Evolutionary conservation across 2,888 invertebrate species (phyloP).

Genomic region (Oxycera nigricornis): DNA sequence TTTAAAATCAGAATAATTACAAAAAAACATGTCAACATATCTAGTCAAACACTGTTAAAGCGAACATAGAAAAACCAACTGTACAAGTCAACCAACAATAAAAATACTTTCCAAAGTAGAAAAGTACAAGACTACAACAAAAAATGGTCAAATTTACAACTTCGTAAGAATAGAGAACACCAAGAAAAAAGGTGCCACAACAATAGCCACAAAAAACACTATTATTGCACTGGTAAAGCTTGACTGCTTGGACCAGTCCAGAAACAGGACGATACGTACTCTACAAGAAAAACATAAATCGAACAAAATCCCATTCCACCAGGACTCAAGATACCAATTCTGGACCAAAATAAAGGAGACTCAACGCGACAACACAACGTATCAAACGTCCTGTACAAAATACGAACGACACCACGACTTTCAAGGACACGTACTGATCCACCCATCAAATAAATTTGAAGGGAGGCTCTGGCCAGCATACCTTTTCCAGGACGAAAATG

Average conservation of each 20-base stretch:
- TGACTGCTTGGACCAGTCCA: not conserved
- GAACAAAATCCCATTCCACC: slow-evolving; percentile 38
- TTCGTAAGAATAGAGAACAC: slow-evolving; percentile 19
- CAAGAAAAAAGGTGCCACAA: slow-evolving; percentile 1
- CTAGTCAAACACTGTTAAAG: no score
- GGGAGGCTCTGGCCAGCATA: slow-evolving; percentile 38
- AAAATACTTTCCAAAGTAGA: no score
- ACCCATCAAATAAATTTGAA: no score
- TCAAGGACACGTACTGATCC: slow-evolving; percentile 30
- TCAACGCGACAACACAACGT: not conserved
- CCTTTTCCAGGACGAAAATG: slow-evolving; percentile 49
- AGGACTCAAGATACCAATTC: not conserved
- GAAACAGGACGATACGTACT: not conserved
- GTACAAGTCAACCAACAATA: no score
- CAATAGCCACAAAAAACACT: slow-evolving; percentile 34
- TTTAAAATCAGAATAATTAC: no score
- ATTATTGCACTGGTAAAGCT: slow-evolving; percentile 29
- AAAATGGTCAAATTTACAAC: not conserved
- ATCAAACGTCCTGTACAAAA: not conserved
- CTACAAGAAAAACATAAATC: slow-evolving; percentile 42
- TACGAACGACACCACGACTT: not conserved
- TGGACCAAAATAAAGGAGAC: not conserved
- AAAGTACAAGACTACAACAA: not conserved
- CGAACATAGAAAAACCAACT: no score
- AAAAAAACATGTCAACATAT: no score